phyloP scores from a whole-genome alignment of 2,888 invertebrate genomes.

The Lasius platythorax region DNA sequence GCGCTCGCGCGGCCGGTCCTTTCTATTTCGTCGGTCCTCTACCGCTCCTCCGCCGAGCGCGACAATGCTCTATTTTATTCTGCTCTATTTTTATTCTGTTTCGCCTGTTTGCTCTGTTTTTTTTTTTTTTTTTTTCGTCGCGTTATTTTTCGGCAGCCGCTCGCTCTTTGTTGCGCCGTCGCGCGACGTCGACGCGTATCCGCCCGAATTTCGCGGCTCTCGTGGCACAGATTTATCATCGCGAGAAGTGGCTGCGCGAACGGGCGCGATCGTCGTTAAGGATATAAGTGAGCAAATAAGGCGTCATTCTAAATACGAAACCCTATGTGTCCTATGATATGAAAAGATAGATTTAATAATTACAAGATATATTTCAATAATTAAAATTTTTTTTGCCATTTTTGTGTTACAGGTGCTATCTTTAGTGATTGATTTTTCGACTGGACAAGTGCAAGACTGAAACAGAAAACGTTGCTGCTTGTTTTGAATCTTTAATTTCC shows the following conservation, averaged over 20 bases:
- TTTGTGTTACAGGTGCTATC: conserved; percentile 15
- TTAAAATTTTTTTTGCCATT: neutral
- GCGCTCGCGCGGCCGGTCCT: conserved; percentile 78
- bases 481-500: neutral
- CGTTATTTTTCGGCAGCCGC: conserved; percentile 61
- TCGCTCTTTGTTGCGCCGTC: conserved; percentile 78
- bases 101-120: conserved; percentile 56
- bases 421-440: neutral
- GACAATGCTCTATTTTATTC: conserved; percentile 65
- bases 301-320: neutral
- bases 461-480: neutral
- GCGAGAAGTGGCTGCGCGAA: conserved; percentile 12
- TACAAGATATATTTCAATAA: neutral
- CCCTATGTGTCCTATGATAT: neutral
- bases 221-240: conserved; percentile 65
- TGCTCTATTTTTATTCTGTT: conserved; percentile 55
- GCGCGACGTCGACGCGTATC: conserved; percentile 71
- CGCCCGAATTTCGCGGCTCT: conserved; percentile 74
- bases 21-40: conserved; percentile 77
- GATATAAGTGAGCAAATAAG: conserved; percentile 16
- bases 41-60: conserved; percentile 65
- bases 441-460: neutral
- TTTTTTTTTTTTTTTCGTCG: conserved; percentile 60
- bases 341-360: neutral
- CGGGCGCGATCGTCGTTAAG: neutral